A percentile compares a stretch with the other conserved stretches of the same genome.
Evolutionary conservation across 2,797 vertebrate genomes (phyloP).

Genomic region (Schizothorax lantsangensis): DNA sequence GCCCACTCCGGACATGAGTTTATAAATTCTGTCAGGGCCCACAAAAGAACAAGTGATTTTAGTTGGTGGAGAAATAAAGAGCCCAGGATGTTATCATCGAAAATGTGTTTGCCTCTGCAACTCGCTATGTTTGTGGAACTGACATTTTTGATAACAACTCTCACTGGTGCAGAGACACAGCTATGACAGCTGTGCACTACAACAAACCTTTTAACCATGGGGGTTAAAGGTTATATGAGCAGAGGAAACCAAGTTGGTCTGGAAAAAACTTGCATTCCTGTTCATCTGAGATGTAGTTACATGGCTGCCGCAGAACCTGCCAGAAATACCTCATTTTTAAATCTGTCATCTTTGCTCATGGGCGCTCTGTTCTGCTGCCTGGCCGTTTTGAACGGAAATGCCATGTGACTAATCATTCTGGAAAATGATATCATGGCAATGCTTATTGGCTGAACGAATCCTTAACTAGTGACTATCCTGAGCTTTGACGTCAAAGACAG

Average conservation of each 20-base stretch:
- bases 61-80: conserved; percentile 25
- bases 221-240: conserved; percentile 9
- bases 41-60: conserved; percentile 37
- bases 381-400: background rate
- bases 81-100: conserved; percentile 14
- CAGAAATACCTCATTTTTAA: background rate
- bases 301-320: background rate
- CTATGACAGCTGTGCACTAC: conserved; percentile 18
- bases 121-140: conserved; percentile 22
- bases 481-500: background rate
- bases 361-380: background rate
- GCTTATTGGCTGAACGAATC: no score
- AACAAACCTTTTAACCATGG: conserved; percentile 15
- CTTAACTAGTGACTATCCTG: background rate
- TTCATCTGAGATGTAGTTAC: background rate
- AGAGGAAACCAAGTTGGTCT: background rate
- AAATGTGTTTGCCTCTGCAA: conserved; percentile 26
- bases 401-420: background rate
- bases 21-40: conserved; percentile 40
- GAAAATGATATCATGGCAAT: background rate
- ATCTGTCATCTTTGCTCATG: background rate
- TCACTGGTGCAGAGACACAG: background rate
- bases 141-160: conserved; percentile 19
- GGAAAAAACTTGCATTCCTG: background rate
- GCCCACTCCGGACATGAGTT: conserved; percentile 6